Evolutionary conservation across 2,113 vertebrate genomes (phyloP), one percentile per base, ranked within the genome.

Genomic region (Clarias macrocephalus): DNA sequence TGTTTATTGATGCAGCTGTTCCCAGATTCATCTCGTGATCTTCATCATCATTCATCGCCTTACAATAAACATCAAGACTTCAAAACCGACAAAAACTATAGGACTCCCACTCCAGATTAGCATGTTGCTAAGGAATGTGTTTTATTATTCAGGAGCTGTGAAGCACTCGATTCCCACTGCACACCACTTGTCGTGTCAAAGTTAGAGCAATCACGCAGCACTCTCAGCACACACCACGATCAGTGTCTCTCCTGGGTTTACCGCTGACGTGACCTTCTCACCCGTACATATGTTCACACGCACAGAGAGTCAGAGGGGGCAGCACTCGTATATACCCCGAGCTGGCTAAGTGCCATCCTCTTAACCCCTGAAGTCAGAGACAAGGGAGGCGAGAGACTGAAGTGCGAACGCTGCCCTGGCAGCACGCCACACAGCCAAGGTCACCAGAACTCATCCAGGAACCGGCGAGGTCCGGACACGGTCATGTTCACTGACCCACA

Each of bases 401-500:
- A 65, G 23, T 13, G 0, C 0, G 13, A 82, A 66, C 7, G 15
- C 62, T 54, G 42, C 62, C 62, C 13, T 54, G 62, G 62, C 81
- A 66, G 25, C 62, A 19, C 33, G 15, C 37, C 81, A 82, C 81
- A 66, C 81, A 28, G 42, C 15, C 81, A 52, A 82, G 81, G 62
- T 65, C 81, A 42, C 86, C 25, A 60, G 37, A 72, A 56, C 9
- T 85, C 66, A 85, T 83, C 83, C 59, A 72, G 72, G 73, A 63
- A 59, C 72, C 62, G 42, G 81, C 77, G 59, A 68, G 60, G 37
- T 87, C 62, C 84, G 11, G 84, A 60, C 79, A 66, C 52, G 11
- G 82, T 57, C 63, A 62, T 79, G 65, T 63, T 84, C 60, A 80
- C 66, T 84, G 84, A 89, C 81, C 87, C 85, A 12, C 82, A 77